Evolutionary conservation across 2,113 vertebrate genomes (phyloP).

Genomic region (Cinclus mexicanus): DNA sequence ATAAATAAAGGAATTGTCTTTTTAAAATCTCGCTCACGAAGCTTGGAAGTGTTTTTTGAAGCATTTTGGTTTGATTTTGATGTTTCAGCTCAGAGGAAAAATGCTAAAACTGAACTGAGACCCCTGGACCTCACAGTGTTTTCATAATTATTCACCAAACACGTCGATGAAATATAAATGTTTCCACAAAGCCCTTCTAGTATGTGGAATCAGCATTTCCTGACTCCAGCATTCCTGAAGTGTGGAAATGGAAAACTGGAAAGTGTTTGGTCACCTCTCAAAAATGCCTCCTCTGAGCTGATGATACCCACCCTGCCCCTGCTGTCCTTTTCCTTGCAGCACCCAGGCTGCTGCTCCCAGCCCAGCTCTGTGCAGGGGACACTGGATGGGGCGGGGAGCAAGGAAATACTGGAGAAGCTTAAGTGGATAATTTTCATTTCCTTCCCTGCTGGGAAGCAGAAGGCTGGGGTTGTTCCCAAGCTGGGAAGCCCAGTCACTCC

Average conservation of each 20-base stretch:
- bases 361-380: neutral
- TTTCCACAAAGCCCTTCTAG: neutral
- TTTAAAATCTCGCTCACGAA: fast-evolving
- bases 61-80: neutral
- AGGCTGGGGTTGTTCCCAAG: neutral
- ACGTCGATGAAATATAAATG: neutral
- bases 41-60: neutral
- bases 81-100: neutral
- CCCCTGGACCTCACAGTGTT: neutral
- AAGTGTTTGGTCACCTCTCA: neutral
- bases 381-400: fast-evolving
- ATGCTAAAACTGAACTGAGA: neutral
- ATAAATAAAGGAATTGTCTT: neutral
- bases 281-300: neutral
- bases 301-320: neutral
- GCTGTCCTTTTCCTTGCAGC: neutral
- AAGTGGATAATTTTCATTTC: neutral
- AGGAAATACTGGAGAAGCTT: neutral
- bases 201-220: neutral
- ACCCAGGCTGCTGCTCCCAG: neutral
- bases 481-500: neutral
- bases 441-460: neutral
- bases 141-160: constrained; percentile 27
- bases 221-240: neutral
- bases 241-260: neutral